These are phyloP conservation scores for Drosophila willistoni DNA, from an alignment of 1,140 invertebrate genomes.

Conservation along the genomic window DNA sequence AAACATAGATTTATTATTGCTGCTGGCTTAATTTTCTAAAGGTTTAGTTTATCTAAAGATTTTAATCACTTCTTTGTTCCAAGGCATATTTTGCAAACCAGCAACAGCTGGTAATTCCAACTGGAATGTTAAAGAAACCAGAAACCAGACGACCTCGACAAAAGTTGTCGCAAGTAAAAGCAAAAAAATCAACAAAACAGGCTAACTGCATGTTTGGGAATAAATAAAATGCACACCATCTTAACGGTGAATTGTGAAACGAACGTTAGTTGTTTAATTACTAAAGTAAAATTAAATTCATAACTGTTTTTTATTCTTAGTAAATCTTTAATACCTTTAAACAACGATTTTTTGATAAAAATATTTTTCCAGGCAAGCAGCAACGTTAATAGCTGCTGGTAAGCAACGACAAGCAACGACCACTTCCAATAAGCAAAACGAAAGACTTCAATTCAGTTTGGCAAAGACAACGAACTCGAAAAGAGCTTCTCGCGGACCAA, in stretches of 20 bases:
- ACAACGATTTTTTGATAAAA: slow-evolving; percentile 31
- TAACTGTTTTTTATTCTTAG: not conserved
- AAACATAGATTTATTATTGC: no score
- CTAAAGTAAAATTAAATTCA: not conserved
- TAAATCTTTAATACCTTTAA: not conserved
- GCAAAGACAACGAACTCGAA: slow-evolving; percentile 82
- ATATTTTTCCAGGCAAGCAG: slow-evolving; percentile 20
- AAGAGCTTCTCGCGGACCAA: slow-evolving; percentile 66
- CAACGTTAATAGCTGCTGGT: slow-evolving; percentile 43
- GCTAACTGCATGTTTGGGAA: not conserved
- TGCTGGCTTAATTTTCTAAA: no score
- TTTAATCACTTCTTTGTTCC: not conserved
- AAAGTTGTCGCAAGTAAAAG: slow-evolving; percentile 70
- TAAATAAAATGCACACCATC: slow-evolving; percentile 16
- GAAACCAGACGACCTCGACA: slow-evolving; percentile 80
- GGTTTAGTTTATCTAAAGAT: no score
- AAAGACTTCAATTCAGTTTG: slow-evolving; percentile 83
- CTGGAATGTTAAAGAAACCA: slow-evolving; percentile 68
- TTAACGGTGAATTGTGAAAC: not conserved
- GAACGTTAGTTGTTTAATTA: not conserved
- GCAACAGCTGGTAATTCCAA: slow-evolving; percentile 44
- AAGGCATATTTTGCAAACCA: not conserved
- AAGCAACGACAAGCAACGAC: slow-evolving; percentile 55
- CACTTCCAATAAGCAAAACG: slow-evolving; percentile 80
- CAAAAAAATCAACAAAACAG: slow-evolving; percentile 36